phyloP scores from a whole-genome alignment of 2,113 vertebrate species.

The Butorides virescens region DNA sequence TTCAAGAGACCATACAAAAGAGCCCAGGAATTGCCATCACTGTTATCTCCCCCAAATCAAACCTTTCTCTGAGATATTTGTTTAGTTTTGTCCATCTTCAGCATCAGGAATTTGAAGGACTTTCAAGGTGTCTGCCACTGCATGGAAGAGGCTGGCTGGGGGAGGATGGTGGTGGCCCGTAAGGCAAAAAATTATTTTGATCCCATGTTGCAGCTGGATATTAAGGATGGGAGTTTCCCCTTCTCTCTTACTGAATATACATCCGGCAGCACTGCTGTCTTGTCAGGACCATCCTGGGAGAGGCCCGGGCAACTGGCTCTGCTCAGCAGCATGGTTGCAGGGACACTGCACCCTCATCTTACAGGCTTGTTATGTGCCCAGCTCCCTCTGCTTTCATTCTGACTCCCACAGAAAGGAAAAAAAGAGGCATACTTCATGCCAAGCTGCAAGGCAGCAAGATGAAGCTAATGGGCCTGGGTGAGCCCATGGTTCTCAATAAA shows the following conservation, averaged over 20 bases:
- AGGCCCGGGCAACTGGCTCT: neutral
- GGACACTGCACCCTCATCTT: neutral
- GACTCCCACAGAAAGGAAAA: neutral
- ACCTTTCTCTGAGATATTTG: neutral
- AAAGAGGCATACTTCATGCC: neutral
- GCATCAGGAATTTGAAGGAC: neutral
- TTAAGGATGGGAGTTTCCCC: neutral
- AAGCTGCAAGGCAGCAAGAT: neutral
- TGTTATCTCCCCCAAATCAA: neutral
- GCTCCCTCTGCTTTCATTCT: neutral
- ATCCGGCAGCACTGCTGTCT: neutral
- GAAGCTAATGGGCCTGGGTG: neutral
- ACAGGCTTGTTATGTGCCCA: neutral
- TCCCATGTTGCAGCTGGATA: neutral
- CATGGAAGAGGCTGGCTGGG: neutral
- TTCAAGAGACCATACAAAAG: neutral
- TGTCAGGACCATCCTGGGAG: neutral
- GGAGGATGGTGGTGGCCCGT: neutral
- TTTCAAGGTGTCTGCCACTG: neutral
- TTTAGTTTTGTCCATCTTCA: neutral
- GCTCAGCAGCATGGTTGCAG: neutral
- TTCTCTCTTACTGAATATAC: neutral
- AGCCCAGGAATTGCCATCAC: neutral
- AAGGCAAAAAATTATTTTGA: neutral
- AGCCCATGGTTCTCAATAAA: neutral